Evolutionary conservation across 2,888 invertebrate genomes (phyloP).

Genomic region (Polymixis lichenea): DNA sequence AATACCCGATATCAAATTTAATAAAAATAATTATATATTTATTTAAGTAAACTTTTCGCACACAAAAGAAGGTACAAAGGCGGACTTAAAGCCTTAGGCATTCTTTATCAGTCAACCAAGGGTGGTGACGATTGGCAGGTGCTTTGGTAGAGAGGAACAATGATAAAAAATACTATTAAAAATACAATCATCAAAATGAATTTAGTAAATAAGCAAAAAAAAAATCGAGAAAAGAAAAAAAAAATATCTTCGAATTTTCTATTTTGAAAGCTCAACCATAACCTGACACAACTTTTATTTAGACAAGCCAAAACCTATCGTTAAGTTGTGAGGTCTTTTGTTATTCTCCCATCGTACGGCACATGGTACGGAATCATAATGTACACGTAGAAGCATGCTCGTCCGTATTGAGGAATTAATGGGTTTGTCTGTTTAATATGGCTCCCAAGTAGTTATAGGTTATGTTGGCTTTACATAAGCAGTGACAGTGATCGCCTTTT

Average conservation of each 20-base stretch:
- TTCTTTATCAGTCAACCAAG: too few relatives aligned
- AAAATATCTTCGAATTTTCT: background rate
- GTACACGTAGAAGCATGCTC: conserved; percentile 41
- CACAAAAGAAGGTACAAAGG: too few relatives aligned
- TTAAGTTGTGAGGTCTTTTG: conserved; percentile 44
- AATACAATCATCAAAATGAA: too few relatives aligned
- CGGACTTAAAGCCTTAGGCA: too few relatives aligned
- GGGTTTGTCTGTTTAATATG: conserved; percentile 58
- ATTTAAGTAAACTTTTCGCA: too few relatives aligned
- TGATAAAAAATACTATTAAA: too few relatives aligned
- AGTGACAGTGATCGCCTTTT: conserved; percentile 45
- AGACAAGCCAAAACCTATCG: conserved; percentile 39
- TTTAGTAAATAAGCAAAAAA: too few relatives aligned
- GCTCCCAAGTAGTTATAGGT: conserved; percentile 32
- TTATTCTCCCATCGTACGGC: conserved; percentile 56
- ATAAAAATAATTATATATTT: too few relatives aligned
- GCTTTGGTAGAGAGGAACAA: too few relatives aligned
- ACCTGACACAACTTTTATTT: conserved; percentile 41
- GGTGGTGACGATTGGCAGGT: too few relatives aligned
- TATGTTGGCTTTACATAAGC: conserved; percentile 41
- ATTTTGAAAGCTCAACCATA: conserved; percentile 38
- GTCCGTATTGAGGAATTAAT: conserved; percentile 65
- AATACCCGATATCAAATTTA: too few relatives aligned
- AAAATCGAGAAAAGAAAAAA: too few relatives aligned
- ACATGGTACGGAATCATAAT: conserved; percentile 56